Evolutionary conservation across 1,140 invertebrate genomes (phyloP).

Genomic region (Diabrotica undecimpunctata): DNA sequence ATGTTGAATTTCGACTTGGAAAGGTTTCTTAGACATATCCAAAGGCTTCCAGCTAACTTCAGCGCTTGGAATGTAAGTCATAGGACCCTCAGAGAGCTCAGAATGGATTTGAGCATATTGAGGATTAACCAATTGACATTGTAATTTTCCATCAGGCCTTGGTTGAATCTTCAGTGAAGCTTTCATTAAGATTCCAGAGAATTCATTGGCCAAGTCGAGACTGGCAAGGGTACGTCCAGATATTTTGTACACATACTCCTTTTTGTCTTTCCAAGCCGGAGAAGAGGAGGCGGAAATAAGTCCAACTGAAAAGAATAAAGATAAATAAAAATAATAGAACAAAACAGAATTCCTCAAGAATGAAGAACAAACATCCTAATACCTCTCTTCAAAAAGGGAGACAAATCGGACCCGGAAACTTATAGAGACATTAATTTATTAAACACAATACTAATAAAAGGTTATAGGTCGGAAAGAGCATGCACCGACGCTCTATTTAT

Average conservation of each 20-base stretch:
- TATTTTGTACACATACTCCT: constrained; percentile 59
- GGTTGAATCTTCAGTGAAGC: constrained; percentile 53
- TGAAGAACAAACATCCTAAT: too few relatives aligned
- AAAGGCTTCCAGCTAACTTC: constrained; percentile 52
- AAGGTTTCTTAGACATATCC: constrained; percentile 53
- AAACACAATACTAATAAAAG: too few relatives aligned
- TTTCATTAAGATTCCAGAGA: constrained; percentile 54
- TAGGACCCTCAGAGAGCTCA: constrained; percentile 50
- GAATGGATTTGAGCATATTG: constrained; percentile 56
- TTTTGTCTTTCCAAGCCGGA: constrained; percentile 36
- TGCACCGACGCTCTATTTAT: too few relatives aligned
- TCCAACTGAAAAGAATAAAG: constrained; percentile 29
- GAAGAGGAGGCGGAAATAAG: constrained; percentile 32
- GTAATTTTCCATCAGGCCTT: constrained; percentile 48
- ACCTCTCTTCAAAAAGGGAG: too few relatives aligned
- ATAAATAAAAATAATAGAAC: not conserved
- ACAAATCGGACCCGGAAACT: too few relatives aligned
- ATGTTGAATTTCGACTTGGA: constrained; percentile 56
- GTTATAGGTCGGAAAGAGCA: too few relatives aligned
- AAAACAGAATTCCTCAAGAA: too few relatives aligned
- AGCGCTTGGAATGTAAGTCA: constrained; percentile 45
- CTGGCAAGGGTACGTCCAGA: constrained; percentile 55
- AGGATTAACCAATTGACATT: constrained; percentile 50
- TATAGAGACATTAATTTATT: too few relatives aligned
- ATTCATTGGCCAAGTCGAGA: constrained; percentile 52